Conservation (phyloP, 2,113 vertebrate genomes). For the Muscicapa adusta region DNA sequence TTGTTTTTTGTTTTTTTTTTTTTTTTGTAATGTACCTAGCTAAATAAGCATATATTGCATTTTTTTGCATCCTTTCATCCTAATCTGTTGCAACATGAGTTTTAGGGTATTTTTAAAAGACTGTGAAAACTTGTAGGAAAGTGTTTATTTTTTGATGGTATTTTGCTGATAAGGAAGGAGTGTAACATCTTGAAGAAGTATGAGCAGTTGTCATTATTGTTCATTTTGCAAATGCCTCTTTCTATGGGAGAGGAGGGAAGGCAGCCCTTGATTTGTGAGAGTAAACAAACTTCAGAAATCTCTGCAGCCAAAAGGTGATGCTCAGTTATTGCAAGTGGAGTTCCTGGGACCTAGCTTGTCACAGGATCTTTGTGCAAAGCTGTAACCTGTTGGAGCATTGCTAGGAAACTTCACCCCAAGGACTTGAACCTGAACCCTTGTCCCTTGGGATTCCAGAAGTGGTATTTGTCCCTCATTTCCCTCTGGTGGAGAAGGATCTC, state of each 20-base stretch:
- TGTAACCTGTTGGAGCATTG: not conserved
- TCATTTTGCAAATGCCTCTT: not conserved
- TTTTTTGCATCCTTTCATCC: not conserved
- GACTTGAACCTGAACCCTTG: not conserved
- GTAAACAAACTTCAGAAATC: not conserved
- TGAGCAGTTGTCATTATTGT: not conserved
- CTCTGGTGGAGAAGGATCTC: not conserved
- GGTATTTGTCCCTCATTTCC: not conserved
- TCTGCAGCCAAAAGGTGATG: not conserved
- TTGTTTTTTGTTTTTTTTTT: rapidly evolving
- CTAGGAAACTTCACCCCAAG: rapidly evolving
- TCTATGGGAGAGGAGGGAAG: not conserved
- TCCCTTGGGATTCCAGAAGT: not conserved
- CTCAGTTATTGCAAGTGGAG: not conserved
- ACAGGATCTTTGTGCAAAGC: not conserved
- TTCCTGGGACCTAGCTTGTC: not conserved
- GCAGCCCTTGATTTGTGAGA: not conserved
- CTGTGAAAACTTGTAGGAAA: not conserved
- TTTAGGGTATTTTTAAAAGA: not conserved
- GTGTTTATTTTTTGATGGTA: not conserved
- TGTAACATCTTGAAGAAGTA: not conserved
- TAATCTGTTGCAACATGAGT: not conserved
- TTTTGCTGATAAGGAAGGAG: not conserved
- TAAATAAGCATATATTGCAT: not conserved
- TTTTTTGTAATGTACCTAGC: not conserved